Evolutionary conservation across 30 jellyfish, hydroid and myxozoan genomes (phyloP), one percentile per base, ranked within the genome.

Genomic region (Hydractinia echinata): DNA sequence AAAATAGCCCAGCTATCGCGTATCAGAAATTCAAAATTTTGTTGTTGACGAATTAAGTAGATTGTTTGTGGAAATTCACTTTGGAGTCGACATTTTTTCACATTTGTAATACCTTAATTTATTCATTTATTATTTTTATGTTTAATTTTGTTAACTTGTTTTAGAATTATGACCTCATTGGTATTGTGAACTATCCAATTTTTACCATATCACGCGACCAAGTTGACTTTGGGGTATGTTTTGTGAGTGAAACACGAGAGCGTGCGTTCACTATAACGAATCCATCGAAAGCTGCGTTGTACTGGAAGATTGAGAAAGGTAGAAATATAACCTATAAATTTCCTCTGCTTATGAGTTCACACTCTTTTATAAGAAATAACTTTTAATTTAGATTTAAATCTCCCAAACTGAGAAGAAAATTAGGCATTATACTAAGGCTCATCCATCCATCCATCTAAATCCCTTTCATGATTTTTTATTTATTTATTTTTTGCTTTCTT

Each of bases 221-320:
- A 20, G 51, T 74, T 7, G 39, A 74, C 68, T 74, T 74, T 49
- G 14, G 54, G 20, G 54, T 67, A 6, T 74, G 83, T 49, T 74
- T 18, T 44, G 83, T 74, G 30, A 67, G 83, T 58, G 83, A 74
- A 74, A 18, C 5, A 6, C 51, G 21, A 13, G 83, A 74, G 39
- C n/a, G 20, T 53, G 54, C 50, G 8, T 13, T 74, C 39, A 20
- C 83, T n/a, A 21, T 74, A 74, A 53, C 62, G 4, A 74, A 74
- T 44, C 30, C 58, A 52, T 49, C 69, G 4, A 55, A 16, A 19
- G 66, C 83, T 50, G 15, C n/a, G n/a, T 58, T 74, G n/a, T 58
- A 30, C 20, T 74, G 83, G 83, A 19, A 74, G 61, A 6, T 74
- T 4, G n/a, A 74, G n/a, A 74, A 74, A 74, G 74, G 74, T 64